Evolutionary conservation across 2,888 invertebrate species (phyloP), one percentile per base, ranked within the genome.

Genomic region (Resseliella maxima): DNA sequence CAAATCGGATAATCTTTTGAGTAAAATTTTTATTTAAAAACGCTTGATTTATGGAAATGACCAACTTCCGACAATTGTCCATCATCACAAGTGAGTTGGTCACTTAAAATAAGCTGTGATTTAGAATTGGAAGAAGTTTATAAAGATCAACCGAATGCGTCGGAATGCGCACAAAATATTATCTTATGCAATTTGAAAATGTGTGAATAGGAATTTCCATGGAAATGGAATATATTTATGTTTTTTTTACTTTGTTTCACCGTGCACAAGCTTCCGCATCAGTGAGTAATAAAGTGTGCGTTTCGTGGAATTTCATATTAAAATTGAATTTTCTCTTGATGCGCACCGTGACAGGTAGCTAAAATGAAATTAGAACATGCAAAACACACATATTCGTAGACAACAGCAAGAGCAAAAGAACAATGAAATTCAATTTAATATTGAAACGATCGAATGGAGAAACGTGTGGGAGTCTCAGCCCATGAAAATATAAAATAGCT

Each of bases 341-440:
- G 50, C 50, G 18, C 59, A 24, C 59, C 1, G 35, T 31, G 31
- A 72, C 72, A 72, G 72, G 72, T 72, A 72, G 35, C 72, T 15
- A 27, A 31, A 27, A 35, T 72, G 35, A 72, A 72, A 72, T 72
- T 72, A 72, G 31, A 72, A 72, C 31, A 31, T 72, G 27, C 72
- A 72, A 72, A n/a, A 72, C 72, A 50, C 18, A 6, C 46, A 18
- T 18, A 15, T 18, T 1, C 46, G 41, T 41, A 41, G 12, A 50
- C 46, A 50, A 50, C 18, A 18, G 46, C 46, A 50, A n/a, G n/a
- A n/a, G 8, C 2, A 24, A 59, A 24, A 59, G 10, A 72, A 72
- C 6, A 6, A n/a, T 59, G 59, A 72, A 72, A 72, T 72, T 72
- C 72, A 72, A 72, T 72, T 72, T 72, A 72, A 72, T 31, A 31